phyloP scores from a whole-genome alignment of 2,888 invertebrate species.

The Caenorhabditis becei region DNA sequence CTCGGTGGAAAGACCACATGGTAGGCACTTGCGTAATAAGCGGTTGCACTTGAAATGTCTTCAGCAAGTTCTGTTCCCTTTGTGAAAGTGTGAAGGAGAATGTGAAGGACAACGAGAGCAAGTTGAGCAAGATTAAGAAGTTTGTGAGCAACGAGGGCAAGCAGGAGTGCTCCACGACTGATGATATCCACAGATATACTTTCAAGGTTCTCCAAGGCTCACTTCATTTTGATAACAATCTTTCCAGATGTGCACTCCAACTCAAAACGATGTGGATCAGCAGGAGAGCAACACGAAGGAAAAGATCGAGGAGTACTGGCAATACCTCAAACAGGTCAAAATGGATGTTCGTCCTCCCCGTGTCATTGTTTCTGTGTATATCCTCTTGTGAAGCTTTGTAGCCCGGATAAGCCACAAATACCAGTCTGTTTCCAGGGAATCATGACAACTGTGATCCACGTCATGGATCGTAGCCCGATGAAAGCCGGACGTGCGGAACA shows the following conservation, averaged over 20 bases:
- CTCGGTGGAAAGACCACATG: constrained; percentile 72
- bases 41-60: constrained; percentile 17
- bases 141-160: constrained; percentile 64
- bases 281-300: constrained; percentile 68
- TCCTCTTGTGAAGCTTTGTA: neutral
- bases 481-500: constrained; percentile 57
- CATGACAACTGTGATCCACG: constrained; percentile 76
- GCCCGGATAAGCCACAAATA: neutral
- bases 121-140: constrained; percentile 58
- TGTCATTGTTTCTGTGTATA: neutral
- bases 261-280: constrained; percentile 64
- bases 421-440: constrained; percentile 66
- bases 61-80: constrained; percentile 75
- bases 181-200: constrained; percentile 62
- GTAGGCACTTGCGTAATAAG: constrained; percentile 45
- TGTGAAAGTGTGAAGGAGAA: constrained; percentile 71
- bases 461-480: constrained; percentile 71
- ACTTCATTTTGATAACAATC: neutral
- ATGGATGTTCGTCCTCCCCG: constrained; percentile 54
- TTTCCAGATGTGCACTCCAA: constrained; percentile 77
- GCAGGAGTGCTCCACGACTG: constrained; percentile 61
- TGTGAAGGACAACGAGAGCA: constrained; percentile 57
- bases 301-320: constrained; percentile 76
- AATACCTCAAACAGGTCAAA: constrained; percentile 76
- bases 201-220: constrained; percentile 63